Percentiles rank a stretch among this genome's conserved stretches.
Conservation (phyloP, 2,888 invertebrate species). For the Cheilosia grossa region DNA sequence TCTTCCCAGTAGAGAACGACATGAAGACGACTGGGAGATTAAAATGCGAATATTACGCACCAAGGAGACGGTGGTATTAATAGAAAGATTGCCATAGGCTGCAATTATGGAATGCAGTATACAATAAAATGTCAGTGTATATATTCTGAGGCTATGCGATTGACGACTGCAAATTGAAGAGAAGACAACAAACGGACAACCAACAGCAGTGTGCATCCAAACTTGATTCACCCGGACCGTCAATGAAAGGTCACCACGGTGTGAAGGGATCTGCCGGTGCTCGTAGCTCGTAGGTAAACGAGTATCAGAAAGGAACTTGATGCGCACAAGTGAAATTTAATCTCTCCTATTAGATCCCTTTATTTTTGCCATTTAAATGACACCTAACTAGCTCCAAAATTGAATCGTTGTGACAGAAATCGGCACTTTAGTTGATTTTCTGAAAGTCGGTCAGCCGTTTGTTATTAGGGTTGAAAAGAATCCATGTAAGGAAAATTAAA, state of each 20-base stretch:
- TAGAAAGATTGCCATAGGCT: conserved; percentile 39
- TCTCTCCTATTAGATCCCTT: conserved; percentile 24
- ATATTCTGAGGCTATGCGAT: conserved; percentile 54
- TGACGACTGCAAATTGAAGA: conserved; percentile 34
- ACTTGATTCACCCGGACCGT: conserved; percentile 35
- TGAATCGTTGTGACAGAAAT: conserved; percentile 10
- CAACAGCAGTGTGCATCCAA: not conserved
- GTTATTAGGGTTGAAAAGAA: no score
- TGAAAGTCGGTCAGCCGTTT: no score
- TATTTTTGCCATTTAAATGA: not conserved
- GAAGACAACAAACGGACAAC: conserved; percentile 1
- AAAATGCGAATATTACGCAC: not conserved
- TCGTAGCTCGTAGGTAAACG: no score
- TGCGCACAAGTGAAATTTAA: not conserved
- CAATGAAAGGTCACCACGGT: conserved; percentile 5
- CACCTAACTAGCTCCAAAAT: not conserved
- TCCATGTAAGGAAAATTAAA: no score
- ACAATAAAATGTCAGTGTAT: conserved; percentile 14
- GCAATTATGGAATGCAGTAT: not conserved
- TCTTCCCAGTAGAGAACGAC: not conserved
- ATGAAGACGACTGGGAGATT: not conserved
- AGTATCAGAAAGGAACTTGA: not conserved
- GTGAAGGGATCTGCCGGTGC: not conserved
- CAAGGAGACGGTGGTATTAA: conserved; percentile 31
- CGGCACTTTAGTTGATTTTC: not conserved